Conservation (phyloP, 2,888 invertebrate genomes). For the Agonopterix arenella region DNA sequence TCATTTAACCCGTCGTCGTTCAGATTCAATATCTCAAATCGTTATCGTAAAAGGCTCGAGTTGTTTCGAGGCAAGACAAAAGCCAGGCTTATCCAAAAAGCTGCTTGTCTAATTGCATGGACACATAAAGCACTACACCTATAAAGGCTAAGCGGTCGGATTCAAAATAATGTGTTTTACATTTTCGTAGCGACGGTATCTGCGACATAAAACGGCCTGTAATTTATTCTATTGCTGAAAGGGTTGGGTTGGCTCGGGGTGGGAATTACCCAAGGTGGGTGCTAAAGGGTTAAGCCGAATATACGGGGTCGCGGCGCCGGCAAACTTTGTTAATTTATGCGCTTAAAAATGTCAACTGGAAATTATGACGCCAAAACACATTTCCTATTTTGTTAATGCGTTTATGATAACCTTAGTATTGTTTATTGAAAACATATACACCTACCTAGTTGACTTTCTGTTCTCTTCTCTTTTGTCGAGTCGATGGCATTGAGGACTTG, state of each 20-base stretch:
- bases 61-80: conserved; percentile 39
- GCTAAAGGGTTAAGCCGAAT: conserved; percentile 77
- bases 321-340: conserved; percentile 77
- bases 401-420: conserved; percentile 25
- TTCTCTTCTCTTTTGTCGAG: too few relatives aligned
- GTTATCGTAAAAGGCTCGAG: conserved; percentile 52
- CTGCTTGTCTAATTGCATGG: conserved; percentile 66
- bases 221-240: conserved; percentile 78
- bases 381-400: conserved; percentile 65
- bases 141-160: conserved; percentile 74
- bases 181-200: conserved; percentile 72
- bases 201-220: conserved; percentile 75
- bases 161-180: conserved; percentile 75
- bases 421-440: neutral
- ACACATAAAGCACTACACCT: conserved; percentile 69
- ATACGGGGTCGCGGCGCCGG: conserved; percentile 69
- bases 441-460: too few relatives aligned
- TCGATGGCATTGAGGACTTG: too few relatives aligned
- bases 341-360: conserved; percentile 76
- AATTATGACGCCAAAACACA: conserved; percentile 75
- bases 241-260: conserved; percentile 69
- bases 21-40: conserved; percentile 47
- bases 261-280: conserved; percentile 77
- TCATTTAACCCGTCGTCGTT: conserved; percentile 11
- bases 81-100: conserved; percentile 61